Conservation (phyloP, 92 coral and sea anemone genomes). For the Palythoa grandis region DNA sequence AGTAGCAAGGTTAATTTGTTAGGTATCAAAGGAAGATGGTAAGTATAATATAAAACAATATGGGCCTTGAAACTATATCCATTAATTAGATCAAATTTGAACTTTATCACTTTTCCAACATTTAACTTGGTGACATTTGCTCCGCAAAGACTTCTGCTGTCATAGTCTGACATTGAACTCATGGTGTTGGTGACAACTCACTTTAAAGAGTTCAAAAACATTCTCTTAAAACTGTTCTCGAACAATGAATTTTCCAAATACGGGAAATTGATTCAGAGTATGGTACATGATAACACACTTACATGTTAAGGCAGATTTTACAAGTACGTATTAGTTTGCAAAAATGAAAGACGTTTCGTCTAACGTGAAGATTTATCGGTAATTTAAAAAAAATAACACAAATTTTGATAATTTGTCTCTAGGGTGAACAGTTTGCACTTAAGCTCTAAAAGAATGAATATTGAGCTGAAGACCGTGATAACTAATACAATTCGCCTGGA, state of each 20-base stretch:
- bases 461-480: neutral
- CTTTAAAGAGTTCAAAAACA: neutral
- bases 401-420: neutral
- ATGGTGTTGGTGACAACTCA: neutral
- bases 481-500: neutral
- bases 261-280: neutral
- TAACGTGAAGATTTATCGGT: neutral
- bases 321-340: neutral
- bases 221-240: neutral
- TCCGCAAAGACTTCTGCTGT: too few relatives aligned
- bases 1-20: too few relatives aligned
- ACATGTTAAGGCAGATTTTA: neutral
- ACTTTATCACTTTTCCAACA: too few relatives aligned
- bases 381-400: neutral
- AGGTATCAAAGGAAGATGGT: too few relatives aligned
- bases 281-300: neutral
- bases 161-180: too few relatives aligned
- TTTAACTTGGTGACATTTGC: too few relatives aligned
- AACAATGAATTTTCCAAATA: neutral
- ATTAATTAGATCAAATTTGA: too few relatives aligned
- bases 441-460: neutral
- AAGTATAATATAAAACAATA: too few relatives aligned
- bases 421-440: neutral
- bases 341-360: neutral
- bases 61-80: too few relatives aligned